Evolutionary conservation across 2,797 vertebrate genomes (phyloP), one percentile per base, ranked within the genome.

Genomic region (Amphiprion clarkii): DNA sequence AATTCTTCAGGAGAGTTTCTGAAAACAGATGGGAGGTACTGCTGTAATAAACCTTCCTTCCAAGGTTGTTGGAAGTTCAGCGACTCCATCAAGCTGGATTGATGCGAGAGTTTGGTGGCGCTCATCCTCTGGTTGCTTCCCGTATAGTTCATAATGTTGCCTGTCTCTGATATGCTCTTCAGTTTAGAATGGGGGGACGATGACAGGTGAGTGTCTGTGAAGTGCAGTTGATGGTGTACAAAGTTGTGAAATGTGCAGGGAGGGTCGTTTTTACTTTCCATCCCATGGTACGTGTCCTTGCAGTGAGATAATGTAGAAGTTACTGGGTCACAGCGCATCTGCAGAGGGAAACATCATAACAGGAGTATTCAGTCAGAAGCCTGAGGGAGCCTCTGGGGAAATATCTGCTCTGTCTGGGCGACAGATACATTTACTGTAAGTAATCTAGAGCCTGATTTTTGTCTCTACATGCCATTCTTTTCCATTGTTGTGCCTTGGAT

Each of bases 331-430:
- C 5, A 57, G 53, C 39, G 63, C 75, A 7, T 83, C 71, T 80
- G 57, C 33, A 72, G 52, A 46, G 66, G 62, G 78, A 70, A 51
- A 56, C 61, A 0, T 61, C 61, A 75, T 61, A 54, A 81, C 48
- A 57, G 19, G 60, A 52, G 48, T 3, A 54, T 72, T 78, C 76
- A 73, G 62, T 76, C 68, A 49, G 73, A 57, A 27, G 53, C 72
- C 60, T 0, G 0, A 51, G 49, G 76, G 62, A 69, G 51, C 64
- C 59, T 78, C 71, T 53, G 63, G 81, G 75, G 78, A 60, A 71
- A 74, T 80, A 12, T 76, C 5, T 54, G 67, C 78, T 72, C 55
- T 36, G 72, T 79, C 75, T 77, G 53, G 5, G 55, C 54, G 17
- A 0, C 72, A 39, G 59, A 74, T 27, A 31, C 7, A 33, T 54